Percentiles rank a stretch among this genome's conserved stretches.
phyloP scores from a whole-genome alignment of 2,113 vertebrate species.

The Capreolus pygargus region DNA sequence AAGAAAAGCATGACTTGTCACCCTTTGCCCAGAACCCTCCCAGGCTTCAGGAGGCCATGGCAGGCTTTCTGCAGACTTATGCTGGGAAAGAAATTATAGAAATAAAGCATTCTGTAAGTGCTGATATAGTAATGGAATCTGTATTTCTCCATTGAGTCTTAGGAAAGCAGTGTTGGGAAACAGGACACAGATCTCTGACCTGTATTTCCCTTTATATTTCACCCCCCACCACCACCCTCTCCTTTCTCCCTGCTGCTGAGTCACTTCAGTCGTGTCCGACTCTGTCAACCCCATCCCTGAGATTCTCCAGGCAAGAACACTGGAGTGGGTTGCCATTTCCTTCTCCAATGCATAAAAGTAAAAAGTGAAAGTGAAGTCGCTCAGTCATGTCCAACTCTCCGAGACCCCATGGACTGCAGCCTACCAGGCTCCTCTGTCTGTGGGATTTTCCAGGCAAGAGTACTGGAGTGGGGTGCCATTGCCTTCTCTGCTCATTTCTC shows the following conservation, averaged over 20 bases:
- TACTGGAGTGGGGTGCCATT: no score
- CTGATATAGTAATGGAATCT: neutral
- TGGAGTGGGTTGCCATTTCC: no score
- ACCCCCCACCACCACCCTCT: fast-evolving
- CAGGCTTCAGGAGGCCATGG: neutral
- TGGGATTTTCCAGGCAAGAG: no score
- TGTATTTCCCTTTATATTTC: neutral
- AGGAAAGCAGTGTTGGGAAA: neutral
- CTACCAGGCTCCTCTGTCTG: no score
- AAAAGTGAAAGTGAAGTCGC: no score
- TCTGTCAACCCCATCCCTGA: no score
- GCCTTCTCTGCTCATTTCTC: neutral
- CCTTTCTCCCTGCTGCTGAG: neutral
- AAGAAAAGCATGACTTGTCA: neutral
- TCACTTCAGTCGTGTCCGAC: no score
- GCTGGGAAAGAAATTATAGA: neutral
- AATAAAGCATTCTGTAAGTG: neutral
- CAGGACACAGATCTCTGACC: neutral
- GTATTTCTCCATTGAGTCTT: neutral
- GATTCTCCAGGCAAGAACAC: no score
- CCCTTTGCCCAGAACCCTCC: neutral
- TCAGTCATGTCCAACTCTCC: no score
- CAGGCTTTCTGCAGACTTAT: neutral
- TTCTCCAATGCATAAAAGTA: no score
- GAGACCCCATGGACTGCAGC: no score